Percentiles rank a stretch among this genome's conserved stretches.
These are phyloP conservation scores for Brachionus calyciflorus DNA, from an alignment of 1,140 invertebrate species.

Conservation along the genomic window DNA sequence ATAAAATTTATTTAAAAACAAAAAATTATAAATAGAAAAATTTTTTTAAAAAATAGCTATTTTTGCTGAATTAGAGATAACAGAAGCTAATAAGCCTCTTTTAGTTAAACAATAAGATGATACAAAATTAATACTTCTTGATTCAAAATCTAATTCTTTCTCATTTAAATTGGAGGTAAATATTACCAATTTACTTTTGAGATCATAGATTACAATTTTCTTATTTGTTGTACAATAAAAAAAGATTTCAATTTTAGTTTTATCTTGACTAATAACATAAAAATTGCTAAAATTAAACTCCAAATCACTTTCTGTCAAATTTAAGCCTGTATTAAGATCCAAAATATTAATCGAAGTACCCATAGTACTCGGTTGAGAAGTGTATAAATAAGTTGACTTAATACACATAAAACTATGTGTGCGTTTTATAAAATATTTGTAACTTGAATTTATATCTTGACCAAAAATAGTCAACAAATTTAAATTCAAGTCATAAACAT, in stretches of 20 bases:
- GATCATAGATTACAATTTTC: constrained; percentile 11
- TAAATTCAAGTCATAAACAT: constrained; percentile 36
- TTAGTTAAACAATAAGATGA: too few relatives aligned
- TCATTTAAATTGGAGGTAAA: not conserved
- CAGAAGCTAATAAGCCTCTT: too few relatives aligned
- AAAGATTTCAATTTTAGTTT: constrained; percentile 9
- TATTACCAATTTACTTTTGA: not conserved
- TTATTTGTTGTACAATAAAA: not conserved
- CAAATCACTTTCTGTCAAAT: not conserved
- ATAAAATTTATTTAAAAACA: too few relatives aligned
- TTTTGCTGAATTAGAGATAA: too few relatives aligned
- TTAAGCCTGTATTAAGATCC: not conserved
- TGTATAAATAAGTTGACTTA: not conserved
- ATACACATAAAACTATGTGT: constrained; percentile 18
- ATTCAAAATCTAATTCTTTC: not conserved
- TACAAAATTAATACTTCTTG: too few relatives aligned
- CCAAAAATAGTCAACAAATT: constrained; percentile 18
- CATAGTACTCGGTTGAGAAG: not conserved
- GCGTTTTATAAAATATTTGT: constrained; percentile 16
- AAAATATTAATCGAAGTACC: not conserved
- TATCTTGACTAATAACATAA: not conserved
- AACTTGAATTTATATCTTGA: constrained; percentile 11
- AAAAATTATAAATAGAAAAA: too few relatives aligned
- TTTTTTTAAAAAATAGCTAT: too few relatives aligned
- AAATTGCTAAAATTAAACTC: constrained; percentile 16